These are phyloP conservation scores for Spicauda simplicius DNA, from an alignment of 2,888 invertebrate species.

Conservation along the genomic window DNA sequence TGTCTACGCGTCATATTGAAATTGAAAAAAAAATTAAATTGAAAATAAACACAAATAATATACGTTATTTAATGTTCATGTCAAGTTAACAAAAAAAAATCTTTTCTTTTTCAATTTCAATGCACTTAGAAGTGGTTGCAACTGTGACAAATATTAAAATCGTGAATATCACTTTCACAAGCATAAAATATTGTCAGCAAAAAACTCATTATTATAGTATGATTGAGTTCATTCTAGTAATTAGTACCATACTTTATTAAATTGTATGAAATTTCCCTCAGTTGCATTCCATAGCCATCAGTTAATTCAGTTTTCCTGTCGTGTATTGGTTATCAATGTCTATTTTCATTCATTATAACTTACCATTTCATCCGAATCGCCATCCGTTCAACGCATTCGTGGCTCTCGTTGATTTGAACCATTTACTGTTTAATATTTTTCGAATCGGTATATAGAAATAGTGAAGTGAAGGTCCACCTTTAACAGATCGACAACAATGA, in stretches of 20 bases:
- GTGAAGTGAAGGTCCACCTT: slow-evolving; percentile 61
- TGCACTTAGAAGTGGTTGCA: too few species aligned
- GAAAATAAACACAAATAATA: too few species aligned
- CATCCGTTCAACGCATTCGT: background rate
- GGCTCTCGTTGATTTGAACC: slow-evolving; percentile 37
- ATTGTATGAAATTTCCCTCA: background rate
- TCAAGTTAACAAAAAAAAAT: too few species aligned
- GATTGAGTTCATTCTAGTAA: too few species aligned
- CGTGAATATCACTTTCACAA: too few species aligned
- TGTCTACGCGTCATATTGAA: background rate
- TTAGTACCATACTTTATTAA: too few species aligned
- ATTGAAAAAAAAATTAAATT: background rate
- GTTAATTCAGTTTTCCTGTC: slow-evolving; percentile 1
- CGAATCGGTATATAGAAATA: slow-evolving; percentile 31
- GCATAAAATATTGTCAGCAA: too few species aligned
- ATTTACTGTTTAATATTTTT: slow-evolving; percentile 34
- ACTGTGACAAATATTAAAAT: too few species aligned
- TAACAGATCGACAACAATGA: slow-evolving; percentile 77
- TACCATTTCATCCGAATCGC: slow-evolving; percentile 11
- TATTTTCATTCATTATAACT: slow-evolving; percentile 24
- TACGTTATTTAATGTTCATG: too few species aligned
- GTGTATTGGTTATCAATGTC: background rate
- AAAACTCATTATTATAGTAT: too few species aligned
- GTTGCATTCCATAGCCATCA: background rate
- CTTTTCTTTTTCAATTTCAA: too few species aligned